These are phyloP conservation scores for Chaetorhynchus papuensis DNA, from an alignment of 2,113 vertebrate species.

Conservation along the genomic window DNA sequence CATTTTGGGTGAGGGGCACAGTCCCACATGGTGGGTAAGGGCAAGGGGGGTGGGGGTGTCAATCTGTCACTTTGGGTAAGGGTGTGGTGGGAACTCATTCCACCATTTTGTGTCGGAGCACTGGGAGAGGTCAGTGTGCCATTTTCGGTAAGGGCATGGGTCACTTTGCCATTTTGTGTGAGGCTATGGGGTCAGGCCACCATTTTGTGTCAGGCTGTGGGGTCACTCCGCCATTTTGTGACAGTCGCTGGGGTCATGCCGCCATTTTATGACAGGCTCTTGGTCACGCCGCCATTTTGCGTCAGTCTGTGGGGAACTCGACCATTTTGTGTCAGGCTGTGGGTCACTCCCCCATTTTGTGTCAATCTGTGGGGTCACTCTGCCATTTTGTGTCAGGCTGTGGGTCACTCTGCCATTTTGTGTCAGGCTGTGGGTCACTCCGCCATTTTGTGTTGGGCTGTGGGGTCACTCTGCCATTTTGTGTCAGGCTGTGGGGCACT, in stretches of 20 bases:
- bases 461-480: neutral
- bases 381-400: accelerated
- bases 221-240: neutral
- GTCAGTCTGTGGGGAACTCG: too few relatives aligned
- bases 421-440: too few relatives aligned
- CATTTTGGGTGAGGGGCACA: neutral
- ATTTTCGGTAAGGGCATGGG: too few relatives aligned
- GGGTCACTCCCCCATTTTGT: accelerated
- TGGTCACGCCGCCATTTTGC: accelerated
- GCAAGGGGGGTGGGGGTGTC: neutral
- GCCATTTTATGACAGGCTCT: too few relatives aligned
- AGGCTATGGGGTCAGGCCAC: neutral
- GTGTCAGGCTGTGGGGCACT: too few relatives aligned
- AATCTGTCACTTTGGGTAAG: too few relatives aligned
- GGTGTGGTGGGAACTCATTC: neutral
- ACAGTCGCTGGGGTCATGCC: too few relatives aligned
- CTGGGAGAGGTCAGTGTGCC: too few relatives aligned
- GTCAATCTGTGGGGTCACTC: accelerated
- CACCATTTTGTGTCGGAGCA: too few relatives aligned
- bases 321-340: too few relatives aligned
- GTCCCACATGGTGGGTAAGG: accelerated
- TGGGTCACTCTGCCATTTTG: neutral
- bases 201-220: neutral
- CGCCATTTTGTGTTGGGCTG: neutral
- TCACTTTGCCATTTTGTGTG: accelerated